Conservation (phyloP, 2,888 invertebrate species). For the Heterodera filipjevi region DNA sequence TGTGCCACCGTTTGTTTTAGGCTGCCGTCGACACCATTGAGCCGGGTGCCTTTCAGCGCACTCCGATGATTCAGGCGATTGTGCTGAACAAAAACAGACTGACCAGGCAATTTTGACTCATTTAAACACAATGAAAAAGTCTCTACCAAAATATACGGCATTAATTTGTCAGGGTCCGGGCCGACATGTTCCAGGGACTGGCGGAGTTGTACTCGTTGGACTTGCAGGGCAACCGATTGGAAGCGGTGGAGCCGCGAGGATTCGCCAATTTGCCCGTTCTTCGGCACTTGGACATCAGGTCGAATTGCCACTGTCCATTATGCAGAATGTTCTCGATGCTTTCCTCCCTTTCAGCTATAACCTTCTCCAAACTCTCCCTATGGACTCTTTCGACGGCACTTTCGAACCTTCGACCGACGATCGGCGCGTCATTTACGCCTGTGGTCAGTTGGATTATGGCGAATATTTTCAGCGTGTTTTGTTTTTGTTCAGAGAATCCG, state of each 20-base stretch:
- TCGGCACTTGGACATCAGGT: conserved; percentile 65
- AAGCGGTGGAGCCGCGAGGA: conserved; percentile 58
- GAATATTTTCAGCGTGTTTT: neutral
- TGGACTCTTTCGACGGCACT: conserved; percentile 23
- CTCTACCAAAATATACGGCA: no score
- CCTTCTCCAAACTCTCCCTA: conserved; percentile 35
- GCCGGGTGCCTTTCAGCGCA: conserved; percentile 63
- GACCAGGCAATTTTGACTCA: conserved; percentile 53
- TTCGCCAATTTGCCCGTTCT: conserved; percentile 63
- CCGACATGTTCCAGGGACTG: conserved; percentile 63
- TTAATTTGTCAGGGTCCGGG: conserved; percentile 54
- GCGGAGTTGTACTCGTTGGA: conserved; percentile 64
- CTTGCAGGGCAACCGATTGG: conserved; percentile 62
- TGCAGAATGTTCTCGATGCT: no score
- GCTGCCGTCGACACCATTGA: conserved; percentile 63
- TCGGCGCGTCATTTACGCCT: conserved; percentile 62
- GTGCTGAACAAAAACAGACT: conserved; percentile 65
- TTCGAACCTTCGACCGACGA: conserved; percentile 46
- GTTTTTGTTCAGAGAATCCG: conserved; percentile 55
- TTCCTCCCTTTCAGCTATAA: conserved; percentile 57
- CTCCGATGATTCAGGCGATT: conserved; percentile 63
- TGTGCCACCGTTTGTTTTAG: neutral
- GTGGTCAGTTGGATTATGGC: conserved; percentile 49
- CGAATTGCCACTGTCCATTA: neutral
- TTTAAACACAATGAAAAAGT: no score